Evolutionary conservation across 2,797 vertebrate genomes (phyloP), one percentile per base, ranked within the genome.

Genomic region (Chloroceryle inda): DNA sequence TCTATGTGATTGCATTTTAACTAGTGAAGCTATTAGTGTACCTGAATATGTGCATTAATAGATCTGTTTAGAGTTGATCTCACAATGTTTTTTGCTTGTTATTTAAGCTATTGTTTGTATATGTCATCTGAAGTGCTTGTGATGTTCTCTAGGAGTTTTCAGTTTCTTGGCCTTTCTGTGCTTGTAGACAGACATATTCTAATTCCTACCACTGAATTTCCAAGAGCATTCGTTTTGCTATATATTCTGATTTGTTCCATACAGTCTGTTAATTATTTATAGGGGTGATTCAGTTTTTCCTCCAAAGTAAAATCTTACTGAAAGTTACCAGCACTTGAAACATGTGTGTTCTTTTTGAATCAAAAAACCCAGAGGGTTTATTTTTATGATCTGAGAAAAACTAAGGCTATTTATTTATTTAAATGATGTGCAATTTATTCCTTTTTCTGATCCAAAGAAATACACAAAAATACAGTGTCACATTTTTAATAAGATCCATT

Each of bases 371-470:
- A 75, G 61, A 40, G 38, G 38, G 38, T 5, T 38, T 38, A 13
- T 38, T 38, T 38, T 38, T 38, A 12, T 38, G 38, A 38, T 40
- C 13, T 75, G 18, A 47, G 40, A 68, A 55, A 40, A 45, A 74
- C 10, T 1, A 53, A 33, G 11, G 3, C 1, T 47, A 1, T 24
- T 33, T 45, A 1, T 17, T 71, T 56, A 64, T 42, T 19, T 45
- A 21, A 21, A 21, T 52, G 9, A 21, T 11, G 2, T 21, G 7
- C 23, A 74, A 38, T 20, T 10, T 7, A 21, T 53, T 59, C 20
- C 1, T 67, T 66, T 73, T 59, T 52, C 23, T 53, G 38, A 45
- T 7, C 3, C 49, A 58, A 63, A 9, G 3, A 42, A 45, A 72
- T 45, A 31, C 52, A 66, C 52, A 37, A n/a, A 44, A 66, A 59